Percentiles rank a stretch among this genome's conserved stretches.
phyloP scores from a whole-genome alignment of 2,113 vertebrate genomes.

The Reinhardtius hippoglossoides region DNA sequence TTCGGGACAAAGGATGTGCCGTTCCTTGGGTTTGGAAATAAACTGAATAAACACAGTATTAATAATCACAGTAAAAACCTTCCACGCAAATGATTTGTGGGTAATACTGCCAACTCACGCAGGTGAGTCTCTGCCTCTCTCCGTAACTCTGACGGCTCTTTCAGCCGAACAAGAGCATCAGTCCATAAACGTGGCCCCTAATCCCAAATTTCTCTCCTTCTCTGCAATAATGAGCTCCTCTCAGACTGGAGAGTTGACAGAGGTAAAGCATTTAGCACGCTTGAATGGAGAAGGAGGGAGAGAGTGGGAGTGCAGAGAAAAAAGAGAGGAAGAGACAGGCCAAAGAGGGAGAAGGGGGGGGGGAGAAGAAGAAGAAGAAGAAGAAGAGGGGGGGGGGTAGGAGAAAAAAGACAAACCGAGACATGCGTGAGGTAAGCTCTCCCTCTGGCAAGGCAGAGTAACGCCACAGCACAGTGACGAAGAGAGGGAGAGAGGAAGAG shows the following conservation, averaged over 20 bases:
- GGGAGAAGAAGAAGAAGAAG: constrained; percentile 14
- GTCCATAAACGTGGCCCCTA: constrained; percentile 64
- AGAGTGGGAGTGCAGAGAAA: constrained; percentile 48
- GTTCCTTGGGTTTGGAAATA: too few relatives aligned
- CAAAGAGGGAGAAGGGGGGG: constrained; percentile 54
- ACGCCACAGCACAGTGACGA: constrained; percentile 36
- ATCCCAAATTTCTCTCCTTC: constrained; percentile 70
- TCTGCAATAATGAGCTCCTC: constrained; percentile 74
- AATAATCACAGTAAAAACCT: background rate
- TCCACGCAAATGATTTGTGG: background rate
- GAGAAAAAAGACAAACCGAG: constrained; percentile 48
- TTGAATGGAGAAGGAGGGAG: constrained; percentile 54
- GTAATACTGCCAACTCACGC: background rate
- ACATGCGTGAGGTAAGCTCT: constrained; percentile 75
- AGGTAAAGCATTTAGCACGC: constrained; percentile 74
- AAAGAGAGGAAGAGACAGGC: constrained; percentile 57
- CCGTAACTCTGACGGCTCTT: constrained; percentile 55
- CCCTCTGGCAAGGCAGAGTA: constrained; percentile 66
- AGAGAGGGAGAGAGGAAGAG: constrained; percentile 22
- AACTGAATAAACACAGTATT: background rate
- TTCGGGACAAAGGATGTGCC: too few relatives aligned
- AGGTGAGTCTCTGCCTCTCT: background rate
- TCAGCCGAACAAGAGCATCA: constrained; percentile 54
- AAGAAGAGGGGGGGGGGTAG: constrained; percentile 13
- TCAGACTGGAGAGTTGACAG: constrained; percentile 70